Conservation (phyloP, 1,140 invertebrate genomes). For the Solen grandis region DNA sequence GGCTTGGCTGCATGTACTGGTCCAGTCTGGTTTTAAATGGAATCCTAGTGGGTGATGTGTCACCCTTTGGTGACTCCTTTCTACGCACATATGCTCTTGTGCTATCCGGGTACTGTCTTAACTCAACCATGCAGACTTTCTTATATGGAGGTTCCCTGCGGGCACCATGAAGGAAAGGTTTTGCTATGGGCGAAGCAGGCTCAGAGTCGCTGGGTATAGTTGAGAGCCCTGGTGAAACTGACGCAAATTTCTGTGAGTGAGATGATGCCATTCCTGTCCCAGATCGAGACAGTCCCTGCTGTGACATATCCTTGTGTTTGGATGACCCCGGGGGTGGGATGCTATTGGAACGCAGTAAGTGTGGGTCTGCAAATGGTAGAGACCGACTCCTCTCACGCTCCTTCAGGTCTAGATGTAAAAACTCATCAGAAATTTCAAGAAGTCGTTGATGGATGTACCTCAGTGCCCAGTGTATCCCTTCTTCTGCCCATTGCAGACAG, state of each 20-base stretch:
- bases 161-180: conserved; percentile 42
- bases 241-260: conserved; percentile 46
- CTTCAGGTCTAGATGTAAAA: conserved; percentile 87
- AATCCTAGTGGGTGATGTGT: conserved; percentile 21
- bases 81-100: conserved; percentile 63
- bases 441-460: conserved; percentile 85
- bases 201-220: conserved; percentile 56
- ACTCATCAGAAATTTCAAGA: conserved; percentile 83
- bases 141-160: conserved; percentile 74
- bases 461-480: conserved; percentile 98
- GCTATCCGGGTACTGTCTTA: conserved; percentile 73
- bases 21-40: conserved; percentile 42
- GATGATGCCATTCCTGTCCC: neutral
- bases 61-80: conserved; percentile 53
- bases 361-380: conserved; percentile 95
- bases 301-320: conserved; percentile 23
- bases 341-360: conserved; percentile 82
- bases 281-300: neutral
- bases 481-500: conserved; percentile 97
- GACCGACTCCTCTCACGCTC: conserved; percentile 93
- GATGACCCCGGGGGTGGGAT: conserved; percentile 42
- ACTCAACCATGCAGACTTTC: conserved; percentile 71
- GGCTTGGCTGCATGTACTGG: conserved; percentile 24
- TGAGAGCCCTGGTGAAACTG: conserved; percentile 44
- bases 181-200: conserved; percentile 34